Conservation (phyloP, 2,113 vertebrate species). For the Stomatorhinus ivindoensis region DNA sequence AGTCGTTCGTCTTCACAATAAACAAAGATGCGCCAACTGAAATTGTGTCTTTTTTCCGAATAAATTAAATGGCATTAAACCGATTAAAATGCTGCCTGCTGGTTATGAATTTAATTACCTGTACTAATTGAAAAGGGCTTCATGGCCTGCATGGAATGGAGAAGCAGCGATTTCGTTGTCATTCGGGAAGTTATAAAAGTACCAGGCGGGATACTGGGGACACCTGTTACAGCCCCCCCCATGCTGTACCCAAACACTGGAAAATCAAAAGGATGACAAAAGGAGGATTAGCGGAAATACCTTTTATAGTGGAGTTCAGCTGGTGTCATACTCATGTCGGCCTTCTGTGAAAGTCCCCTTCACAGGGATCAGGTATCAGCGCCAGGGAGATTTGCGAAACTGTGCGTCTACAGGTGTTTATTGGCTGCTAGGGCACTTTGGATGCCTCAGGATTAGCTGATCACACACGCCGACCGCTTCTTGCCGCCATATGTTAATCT, state of each 20-base stretch:
- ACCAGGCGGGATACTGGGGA: neutral
- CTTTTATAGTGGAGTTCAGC: neutral
- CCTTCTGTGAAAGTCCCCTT: neutral
- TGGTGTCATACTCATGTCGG: neutral
- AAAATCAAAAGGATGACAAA: neutral
- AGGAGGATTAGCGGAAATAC: neutral
- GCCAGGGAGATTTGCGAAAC: neutral
- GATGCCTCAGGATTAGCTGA: neutral
- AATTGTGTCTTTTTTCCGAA: neutral
- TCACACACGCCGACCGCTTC: neutral
- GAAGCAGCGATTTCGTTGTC: neutral
- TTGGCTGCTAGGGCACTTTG: neutral
- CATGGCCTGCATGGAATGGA: neutral
- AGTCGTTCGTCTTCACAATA: neutral
- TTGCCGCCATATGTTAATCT: neutral
- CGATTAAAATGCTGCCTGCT: conserved; percentile 12
- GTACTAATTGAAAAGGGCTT: conserved; percentile 15
- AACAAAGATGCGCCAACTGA: neutral
- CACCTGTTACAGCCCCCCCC: neutral
- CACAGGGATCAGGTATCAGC: neutral
- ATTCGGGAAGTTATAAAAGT: neutral
- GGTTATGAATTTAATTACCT: conserved; percentile 9
- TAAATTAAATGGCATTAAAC: neutral
- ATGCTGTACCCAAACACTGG: neutral
- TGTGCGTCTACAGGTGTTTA: neutral